Evolutionary conservation across 2,797 vertebrate species (phyloP).

Genomic region (Cryptoprocta ferox): DNA sequence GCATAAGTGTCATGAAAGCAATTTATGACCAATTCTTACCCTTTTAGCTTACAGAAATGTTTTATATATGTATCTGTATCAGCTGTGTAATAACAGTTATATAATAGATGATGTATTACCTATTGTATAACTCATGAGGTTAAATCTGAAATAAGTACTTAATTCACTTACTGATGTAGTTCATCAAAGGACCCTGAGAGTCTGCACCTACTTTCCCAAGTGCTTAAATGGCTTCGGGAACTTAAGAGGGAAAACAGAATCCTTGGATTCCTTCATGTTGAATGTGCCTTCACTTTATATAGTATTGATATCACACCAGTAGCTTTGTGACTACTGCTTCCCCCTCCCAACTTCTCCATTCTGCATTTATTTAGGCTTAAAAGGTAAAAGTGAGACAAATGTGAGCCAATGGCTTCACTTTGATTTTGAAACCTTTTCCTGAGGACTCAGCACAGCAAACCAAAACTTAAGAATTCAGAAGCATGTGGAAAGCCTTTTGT

Average conservation of each 20-base stretch:
- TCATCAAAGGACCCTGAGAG: not conserved
- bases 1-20: not conserved
- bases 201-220: not conserved
- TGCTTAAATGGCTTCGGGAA: conserved; percentile 1
- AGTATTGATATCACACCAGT: not conserved
- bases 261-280: not conserved
- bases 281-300: not conserved
- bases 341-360: not conserved
- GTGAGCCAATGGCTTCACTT: not conserved
- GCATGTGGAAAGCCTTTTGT: not conserved
- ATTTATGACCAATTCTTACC: not conserved
- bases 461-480: conserved; percentile 38
- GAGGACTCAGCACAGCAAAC: not conserved
- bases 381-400: not conserved
- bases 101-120: conserved; percentile 26
- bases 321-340: not conserved
- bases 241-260: not conserved
- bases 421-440: conserved; percentile 17
- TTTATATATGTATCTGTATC: not conserved
- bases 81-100: not conserved
- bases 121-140: not conserved
- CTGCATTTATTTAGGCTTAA: not conserved
- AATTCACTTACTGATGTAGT: not conserved
- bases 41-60: not conserved
- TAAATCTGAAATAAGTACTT: conserved; percentile 43